phyloP scores from a whole-genome alignment of 2,113 vertebrate genomes.

The Abramis brama region DNA sequence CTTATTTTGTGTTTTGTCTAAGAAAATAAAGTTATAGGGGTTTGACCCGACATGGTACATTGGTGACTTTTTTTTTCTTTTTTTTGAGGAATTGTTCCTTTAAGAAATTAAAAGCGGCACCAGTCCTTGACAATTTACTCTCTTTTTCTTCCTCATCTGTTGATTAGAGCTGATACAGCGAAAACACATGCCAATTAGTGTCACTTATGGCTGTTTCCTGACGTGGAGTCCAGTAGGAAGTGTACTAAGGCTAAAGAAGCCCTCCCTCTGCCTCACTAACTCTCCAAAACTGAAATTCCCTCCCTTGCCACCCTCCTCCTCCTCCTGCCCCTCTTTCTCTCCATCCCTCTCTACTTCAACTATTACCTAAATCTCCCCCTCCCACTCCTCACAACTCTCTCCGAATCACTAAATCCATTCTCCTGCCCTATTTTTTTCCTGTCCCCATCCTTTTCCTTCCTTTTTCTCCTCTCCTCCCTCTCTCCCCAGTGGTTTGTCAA shows the following conservation, averaged over 20 bases:
- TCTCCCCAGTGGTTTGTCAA: constrained; percentile 47
- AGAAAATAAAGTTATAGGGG: not conserved
- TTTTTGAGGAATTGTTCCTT: not conserved
- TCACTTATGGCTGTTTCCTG: constrained; percentile 64
- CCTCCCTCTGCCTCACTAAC: constrained; percentile 18
- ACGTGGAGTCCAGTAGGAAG: constrained; percentile 59
- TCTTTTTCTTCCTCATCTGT: constrained; percentile 54
- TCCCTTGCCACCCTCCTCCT: constrained; percentile 28
- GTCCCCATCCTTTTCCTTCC: constrained; percentile 50
- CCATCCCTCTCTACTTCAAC: constrained; percentile 46
- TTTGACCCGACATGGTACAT: not conserved
- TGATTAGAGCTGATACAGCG: constrained; percentile 61
- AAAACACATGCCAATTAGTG: constrained; percentile 67
- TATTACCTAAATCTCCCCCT: constrained; percentile 46
- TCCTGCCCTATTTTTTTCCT: constrained; percentile 20
- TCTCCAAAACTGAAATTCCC: constrained; percentile 21
- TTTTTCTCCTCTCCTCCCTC: constrained; percentile 50
- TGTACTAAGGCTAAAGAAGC: constrained; percentile 40
- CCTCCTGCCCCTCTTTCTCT: constrained; percentile 32
- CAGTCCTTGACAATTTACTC: not conserved
- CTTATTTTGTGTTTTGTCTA: not conserved
- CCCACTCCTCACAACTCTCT: constrained; percentile 24
- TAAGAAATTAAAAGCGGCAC: not conserved
- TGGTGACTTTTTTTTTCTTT: no score
- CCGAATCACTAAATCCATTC: constrained; percentile 52